Base-by-base conservation (phyloP, 2,888 invertebrate genomes). In the Aricia artaxerxes region DNA sequence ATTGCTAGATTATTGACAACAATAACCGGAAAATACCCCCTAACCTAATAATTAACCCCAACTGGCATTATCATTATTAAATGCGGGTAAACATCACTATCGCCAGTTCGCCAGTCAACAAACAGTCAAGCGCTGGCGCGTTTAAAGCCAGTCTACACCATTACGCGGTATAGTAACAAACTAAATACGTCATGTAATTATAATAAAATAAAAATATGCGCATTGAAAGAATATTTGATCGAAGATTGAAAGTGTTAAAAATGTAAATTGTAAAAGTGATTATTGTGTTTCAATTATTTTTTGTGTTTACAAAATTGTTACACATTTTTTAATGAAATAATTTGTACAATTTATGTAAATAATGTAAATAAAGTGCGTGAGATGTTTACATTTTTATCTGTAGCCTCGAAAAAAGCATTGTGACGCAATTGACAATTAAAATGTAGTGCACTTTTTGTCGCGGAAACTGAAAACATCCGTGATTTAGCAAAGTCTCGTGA, bases 41-140 rank as follows among this genome's bases (percentile, higher is more conserved):
- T 76, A 35, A 75, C 75, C 57, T 35, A 75, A 57, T 57, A 57
- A 57, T 79, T 76, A 75, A 73, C 76, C 76, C 76, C 61, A n/a
- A 16, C 31, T 31, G 75, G 75, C 44, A 75, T 35, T 79, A 79
- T 79, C 79, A 75, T 61, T 75, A 61, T 61, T 75, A 79, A 79
- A 75, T 61, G 79, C 31, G 79, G 79, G 79, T 79, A 79, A 79
- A 79, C 49, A 75, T 75, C 16, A 75, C 35, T 75, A 79, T 79
- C 79, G 53, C 53, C 44, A 40, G 24, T 57, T 7, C 35, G n/a
- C n/a, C n/a, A n/a, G n/a, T n/a, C n/a, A n/a, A n/a, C n/a, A n/a
- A n/a, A 38, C 13, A 64, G 13, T n/a, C 61, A 35, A 64, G 72
- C 5, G n/a, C 49, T 35, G 64, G 60, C 75, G 13, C 13, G 60